Conservation (phyloP, 2,888 invertebrate species). For the Drosophila merina region DNA sequence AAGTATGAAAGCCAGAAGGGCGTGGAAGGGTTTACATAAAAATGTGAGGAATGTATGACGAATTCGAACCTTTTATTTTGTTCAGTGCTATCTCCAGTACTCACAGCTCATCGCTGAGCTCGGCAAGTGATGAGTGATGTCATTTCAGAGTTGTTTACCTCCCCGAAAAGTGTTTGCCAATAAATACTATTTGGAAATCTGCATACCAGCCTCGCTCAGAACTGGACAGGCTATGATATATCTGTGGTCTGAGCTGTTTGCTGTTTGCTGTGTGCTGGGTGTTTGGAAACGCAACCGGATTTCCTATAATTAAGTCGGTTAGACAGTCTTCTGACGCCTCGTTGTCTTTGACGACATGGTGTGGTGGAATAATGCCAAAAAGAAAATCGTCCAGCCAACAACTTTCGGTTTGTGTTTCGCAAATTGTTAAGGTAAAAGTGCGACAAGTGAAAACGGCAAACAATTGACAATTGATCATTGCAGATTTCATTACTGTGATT, state of each 20-base stretch:
- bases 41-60: slow-evolving; percentile 9
- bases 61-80: neutral
- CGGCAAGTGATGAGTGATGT: slow-evolving; percentile 66
- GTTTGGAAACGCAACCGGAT: slow-evolving; percentile 58
- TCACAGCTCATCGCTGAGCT: slow-evolving; percentile 36
- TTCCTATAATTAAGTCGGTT: slow-evolving; percentile 65
- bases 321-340: slow-evolving; percentile 54
- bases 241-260: slow-evolving; percentile 3
- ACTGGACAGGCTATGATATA: slow-evolving; percentile 42
- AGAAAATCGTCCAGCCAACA: slow-evolving; percentile 25
- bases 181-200: slow-evolving; percentile 45
- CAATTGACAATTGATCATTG: slow-evolving; percentile 56
- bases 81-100: slow-evolving; percentile 8
- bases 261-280: neutral
- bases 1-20: neutral
- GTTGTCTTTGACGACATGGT: slow-evolving; percentile 38
- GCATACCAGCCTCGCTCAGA: slow-evolving; percentile 37
- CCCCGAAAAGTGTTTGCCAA: slow-evolving; percentile 48
- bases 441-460: slow-evolving; percentile 42
- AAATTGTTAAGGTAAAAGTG: slow-evolving; percentile 66
- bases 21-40: neutral
- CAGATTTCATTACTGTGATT: slow-evolving; percentile 46
- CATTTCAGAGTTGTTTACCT: slow-evolving; percentile 47
- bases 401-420: slow-evolving; percentile 59
- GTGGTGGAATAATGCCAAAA: slow-evolving; percentile 35